phyloP scores from a whole-genome alignment of 2,888 invertebrate genomes.

The Bellardia bayeri region DNA sequence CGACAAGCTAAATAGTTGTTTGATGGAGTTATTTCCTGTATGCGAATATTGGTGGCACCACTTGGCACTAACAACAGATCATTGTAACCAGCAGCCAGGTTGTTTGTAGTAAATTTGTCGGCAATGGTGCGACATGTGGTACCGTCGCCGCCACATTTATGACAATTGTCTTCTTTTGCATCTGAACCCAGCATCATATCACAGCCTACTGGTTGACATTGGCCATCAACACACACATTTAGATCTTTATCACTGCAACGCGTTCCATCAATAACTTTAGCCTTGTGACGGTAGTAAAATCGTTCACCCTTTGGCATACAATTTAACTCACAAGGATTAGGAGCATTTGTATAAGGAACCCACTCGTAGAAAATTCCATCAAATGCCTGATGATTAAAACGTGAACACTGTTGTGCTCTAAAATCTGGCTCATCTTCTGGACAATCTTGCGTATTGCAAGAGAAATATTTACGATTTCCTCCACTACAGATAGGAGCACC shows the following conservation, averaged over 20 bases:
- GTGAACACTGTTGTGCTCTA: conserved; percentile 94
- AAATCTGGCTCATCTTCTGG: conserved; percentile 91
- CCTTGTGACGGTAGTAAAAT: conserved; percentile 94
- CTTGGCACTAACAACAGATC: conserved; percentile 95
- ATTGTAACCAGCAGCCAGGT: conserved; percentile 93
- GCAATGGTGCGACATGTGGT: conserved; percentile 92
- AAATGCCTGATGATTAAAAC: conserved; percentile 92
- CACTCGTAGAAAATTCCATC: conserved; percentile 93
- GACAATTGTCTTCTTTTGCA: conserved; percentile 94
- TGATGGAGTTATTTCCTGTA: conserved; percentile 91
- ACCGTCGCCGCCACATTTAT: conserved; percentile 96
- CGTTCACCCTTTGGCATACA: conserved; percentile 96
- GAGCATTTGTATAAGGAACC: conserved; percentile 94
- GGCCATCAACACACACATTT: conserved; percentile 97
- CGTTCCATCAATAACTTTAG: conserved; percentile 93
- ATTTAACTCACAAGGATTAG: conserved; percentile 96
- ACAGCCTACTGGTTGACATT: conserved; percentile 96
- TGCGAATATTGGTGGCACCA: conserved; percentile 95
- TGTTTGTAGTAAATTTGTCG: conserved; percentile 89
- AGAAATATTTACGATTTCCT: conserved; percentile 92
- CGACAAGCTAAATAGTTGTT: conserved; percentile 96
- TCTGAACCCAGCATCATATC: conserved; percentile 96
- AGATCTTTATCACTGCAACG: conserved; percentile 91
- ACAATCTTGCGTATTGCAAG: conserved; percentile 96
- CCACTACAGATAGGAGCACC: conserved; percentile 89